Base-by-base conservation (phyloP, 2,113 vertebrate genomes). In the Rhombomys opimus region DNA sequence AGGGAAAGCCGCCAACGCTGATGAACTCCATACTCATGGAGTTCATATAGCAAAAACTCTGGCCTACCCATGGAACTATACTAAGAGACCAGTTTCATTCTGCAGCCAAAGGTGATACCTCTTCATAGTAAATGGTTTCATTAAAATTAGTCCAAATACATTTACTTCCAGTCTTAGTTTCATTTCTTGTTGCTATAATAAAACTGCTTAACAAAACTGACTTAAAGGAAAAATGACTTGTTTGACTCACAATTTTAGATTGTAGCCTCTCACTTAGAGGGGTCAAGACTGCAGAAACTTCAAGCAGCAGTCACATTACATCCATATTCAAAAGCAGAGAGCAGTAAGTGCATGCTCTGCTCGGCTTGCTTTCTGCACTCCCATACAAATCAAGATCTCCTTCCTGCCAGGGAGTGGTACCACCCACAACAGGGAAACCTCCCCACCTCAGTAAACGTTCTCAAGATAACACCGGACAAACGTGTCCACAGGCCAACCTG, bases 71-170 rank as follows among this genome's bases (percentile, higher is more conserved):
- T 35, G 11, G 89, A 91, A 87, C 35, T 35, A 50, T 8, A n/a
- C 73, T 78, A 87, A 76, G 38, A 90, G 57, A 87, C 14, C 92
- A 59, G 65, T n/a, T 32, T 92, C 52, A 87, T 50, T 9, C 73
- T 80, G 93, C n/a, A 93, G 61, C 52, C 67, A 38, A 90, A 86
- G 14, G 18, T 68, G 78, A 78, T 52, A 87, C 35, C 38, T 75
- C 75, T 87, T 90, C 25, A 57, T 14, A 11, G 38, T 82, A 95
- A 92, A 87, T 72, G 6, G 12, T 91, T 94, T 81, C n/a, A 93
- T 91, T 86, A 86, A 94, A 97, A 94, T 81, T 54, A 96, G 59
- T 70, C 52, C 27, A 85, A 73, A 12, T 72, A 81, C 8, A 63
- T 86, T 81, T 86, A 89, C 38, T 76, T 41, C 23, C n/a, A 91